These are phyloP conservation scores for Zaprionus vittiger DNA, from an alignment of 1,140 invertebrate genomes.

Conservation along the genomic window DNA sequence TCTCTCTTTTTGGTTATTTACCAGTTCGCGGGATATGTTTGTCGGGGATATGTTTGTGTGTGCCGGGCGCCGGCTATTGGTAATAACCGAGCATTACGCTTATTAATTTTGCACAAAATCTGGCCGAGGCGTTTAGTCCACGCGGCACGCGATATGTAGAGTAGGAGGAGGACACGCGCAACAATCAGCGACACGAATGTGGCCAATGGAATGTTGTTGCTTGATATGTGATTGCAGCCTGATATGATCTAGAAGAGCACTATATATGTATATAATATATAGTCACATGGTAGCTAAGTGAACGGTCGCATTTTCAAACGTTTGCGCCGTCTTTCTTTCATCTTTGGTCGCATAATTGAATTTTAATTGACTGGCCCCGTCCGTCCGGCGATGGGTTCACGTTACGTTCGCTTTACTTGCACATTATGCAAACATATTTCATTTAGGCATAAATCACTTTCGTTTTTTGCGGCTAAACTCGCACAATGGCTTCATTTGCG, in stretches of 20 bases:
- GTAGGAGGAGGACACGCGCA: slow-evolving; percentile 36
- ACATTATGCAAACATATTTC: slow-evolving; percentile 66
- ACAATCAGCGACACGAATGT: slow-evolving; percentile 49
- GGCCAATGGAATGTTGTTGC: slow-evolving; percentile 4
- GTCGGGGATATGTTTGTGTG: slow-evolving; percentile 7
- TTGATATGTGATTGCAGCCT: slow-evolving; percentile 38
- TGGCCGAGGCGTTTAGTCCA: slow-evolving; percentile 31
- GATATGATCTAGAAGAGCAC: slow-evolving; percentile 38
- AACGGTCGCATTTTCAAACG: slow-evolving; percentile 73
- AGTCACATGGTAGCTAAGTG: slow-evolving; percentile 30
- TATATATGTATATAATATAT: neutral
- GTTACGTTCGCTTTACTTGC: slow-evolving; percentile 41
- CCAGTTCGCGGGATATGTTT: slow-evolving; percentile 1
- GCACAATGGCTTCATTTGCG: slow-evolving; percentile 68
- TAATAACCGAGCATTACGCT: slow-evolving; percentile 44
- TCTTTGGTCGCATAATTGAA: slow-evolving; percentile 76
- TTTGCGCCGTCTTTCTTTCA: slow-evolving; percentile 77
- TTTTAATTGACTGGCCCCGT: slow-evolving; percentile 69
- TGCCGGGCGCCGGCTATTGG: slow-evolving; percentile 31
- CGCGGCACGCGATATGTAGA: slow-evolving; percentile 46
- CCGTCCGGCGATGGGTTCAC: slow-evolving; percentile 1
- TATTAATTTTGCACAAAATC: slow-evolving; percentile 51
- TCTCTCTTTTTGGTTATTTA: neutral
- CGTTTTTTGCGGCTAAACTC: slow-evolving; percentile 70
- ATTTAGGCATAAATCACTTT: slow-evolving; percentile 77